These are phyloP conservation scores for Ophion ventricosus DNA, from an alignment of 2,888 invertebrate species.

Conservation along the genomic window DNA sequence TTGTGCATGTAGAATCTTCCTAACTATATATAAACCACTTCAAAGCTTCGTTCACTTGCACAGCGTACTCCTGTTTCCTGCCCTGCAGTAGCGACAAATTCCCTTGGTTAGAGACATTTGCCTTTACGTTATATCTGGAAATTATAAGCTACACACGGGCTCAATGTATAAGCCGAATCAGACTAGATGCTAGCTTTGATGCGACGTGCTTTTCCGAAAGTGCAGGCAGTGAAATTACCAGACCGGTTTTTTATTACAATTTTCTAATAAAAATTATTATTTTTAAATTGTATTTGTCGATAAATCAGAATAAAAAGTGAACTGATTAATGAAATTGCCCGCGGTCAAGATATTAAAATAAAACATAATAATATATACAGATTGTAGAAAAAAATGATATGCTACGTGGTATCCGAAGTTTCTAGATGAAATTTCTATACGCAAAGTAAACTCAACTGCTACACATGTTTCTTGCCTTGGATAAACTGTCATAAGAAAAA, in stretches of 20 bases:
- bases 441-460: too few relatives aligned
- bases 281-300: not conserved
- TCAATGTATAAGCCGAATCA: not conserved
- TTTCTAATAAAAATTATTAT: not conserved
- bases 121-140: conserved; percentile 30
- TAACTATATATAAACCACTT: conserved; percentile 44
- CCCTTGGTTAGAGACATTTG: conserved; percentile 34
- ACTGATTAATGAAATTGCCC: not conserved
- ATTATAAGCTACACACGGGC: conserved; percentile 32
- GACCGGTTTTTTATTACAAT: not conserved
- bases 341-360: not conserved
- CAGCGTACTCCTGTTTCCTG: conserved; percentile 54
- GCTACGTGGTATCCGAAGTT: not conserved
- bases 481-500: too few relatives aligned
- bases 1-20: conserved; percentile 48
- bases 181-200: not conserved
- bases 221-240: not conserved
- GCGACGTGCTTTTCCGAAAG: not conserved
- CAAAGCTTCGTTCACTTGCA: conserved; percentile 43
- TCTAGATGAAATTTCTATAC: too few relatives aligned
- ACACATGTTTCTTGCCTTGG: too few relatives aligned
- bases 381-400: not conserved
- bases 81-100: conserved; percentile 43
- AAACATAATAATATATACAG: not conserved
- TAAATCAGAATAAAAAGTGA: not conserved